These are phyloP conservation scores for Papilio helenus DNA, from an alignment of 1,140 invertebrate species.

Conservation along the genomic window DNA sequence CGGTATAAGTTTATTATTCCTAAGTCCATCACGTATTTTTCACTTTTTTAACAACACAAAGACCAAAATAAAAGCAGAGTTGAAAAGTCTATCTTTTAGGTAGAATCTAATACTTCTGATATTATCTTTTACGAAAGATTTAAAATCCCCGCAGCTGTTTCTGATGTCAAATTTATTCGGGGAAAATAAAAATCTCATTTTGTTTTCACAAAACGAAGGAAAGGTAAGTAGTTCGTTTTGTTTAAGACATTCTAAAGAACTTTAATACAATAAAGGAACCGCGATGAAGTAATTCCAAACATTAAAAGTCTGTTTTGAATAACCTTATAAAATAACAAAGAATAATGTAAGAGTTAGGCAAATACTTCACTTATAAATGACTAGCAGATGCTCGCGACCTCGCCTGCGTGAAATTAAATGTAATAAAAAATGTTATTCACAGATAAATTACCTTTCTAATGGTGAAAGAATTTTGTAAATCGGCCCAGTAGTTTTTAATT, in stretches of 20 bases:
- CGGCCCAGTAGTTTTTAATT: too few species aligned
- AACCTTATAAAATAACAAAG: too few species aligned
- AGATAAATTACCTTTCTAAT: too few species aligned
- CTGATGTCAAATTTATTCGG: neutral
- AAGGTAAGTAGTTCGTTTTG: neutral
- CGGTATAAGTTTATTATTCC: too few species aligned
- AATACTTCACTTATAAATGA: neutral
- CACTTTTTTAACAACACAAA: too few species aligned
- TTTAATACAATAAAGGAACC: neutral
- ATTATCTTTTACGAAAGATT: neutral
- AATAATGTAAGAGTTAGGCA: neutral
- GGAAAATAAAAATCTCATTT: constrained; percentile 7
- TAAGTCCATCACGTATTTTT: too few species aligned
- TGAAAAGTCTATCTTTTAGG: neutral
- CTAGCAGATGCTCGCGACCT: too few species aligned
- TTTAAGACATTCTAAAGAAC: neutral
- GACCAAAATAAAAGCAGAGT: neutral
- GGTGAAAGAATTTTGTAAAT: too few species aligned
- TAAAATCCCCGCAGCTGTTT: constrained; percentile 3
- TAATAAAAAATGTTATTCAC: too few species aligned
- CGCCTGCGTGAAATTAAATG: too few species aligned
- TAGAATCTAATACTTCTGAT: constrained; percentile 14
- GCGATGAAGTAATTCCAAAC: neutral
- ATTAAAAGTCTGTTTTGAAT: too few species aligned
- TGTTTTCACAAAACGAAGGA: neutral